Conservation (phyloP, 2,888 invertebrate genomes). For the Endomychus coccineus region DNA sequence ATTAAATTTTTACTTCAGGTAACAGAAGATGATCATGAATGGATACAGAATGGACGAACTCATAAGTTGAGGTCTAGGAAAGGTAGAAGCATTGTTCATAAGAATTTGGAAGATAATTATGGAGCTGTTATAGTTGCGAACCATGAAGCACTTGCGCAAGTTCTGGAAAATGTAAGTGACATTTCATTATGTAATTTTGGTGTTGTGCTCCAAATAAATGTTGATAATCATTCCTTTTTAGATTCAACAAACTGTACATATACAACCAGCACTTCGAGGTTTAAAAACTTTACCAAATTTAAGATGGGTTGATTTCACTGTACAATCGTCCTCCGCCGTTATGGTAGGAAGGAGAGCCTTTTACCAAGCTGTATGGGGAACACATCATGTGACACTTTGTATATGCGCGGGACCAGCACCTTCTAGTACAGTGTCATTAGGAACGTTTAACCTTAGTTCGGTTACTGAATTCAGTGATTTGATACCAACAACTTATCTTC, state of each 20-base stretch:
- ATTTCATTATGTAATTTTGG: neutral
- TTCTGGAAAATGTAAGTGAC: constrained; percentile 70
- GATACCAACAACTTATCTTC: constrained; percentile 61
- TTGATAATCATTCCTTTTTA: constrained; percentile 29
- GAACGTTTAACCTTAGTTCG: constrained; percentile 60
- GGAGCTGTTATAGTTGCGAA: constrained; percentile 84
- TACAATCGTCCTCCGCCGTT: constrained; percentile 44
- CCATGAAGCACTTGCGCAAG: constrained; percentile 82
- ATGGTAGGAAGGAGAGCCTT: constrained; percentile 65
- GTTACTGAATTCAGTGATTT: constrained; percentile 76
- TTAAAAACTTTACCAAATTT: constrained; percentile 66
- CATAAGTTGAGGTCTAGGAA: constrained; percentile 62
- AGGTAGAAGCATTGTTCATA: constrained; percentile 75
- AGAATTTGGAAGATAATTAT: constrained; percentile 82
- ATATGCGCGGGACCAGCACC: constrained; percentile 57
- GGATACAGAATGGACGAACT: constrained; percentile 42
- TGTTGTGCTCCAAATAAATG: constrained; percentile 7
- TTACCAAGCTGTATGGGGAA: constrained; percentile 70
- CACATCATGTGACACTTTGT: constrained; percentile 61
- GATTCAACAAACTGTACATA: constrained; percentile 63
- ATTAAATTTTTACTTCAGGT: constrained; percentile 41
- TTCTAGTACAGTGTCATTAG: constrained; percentile 46
- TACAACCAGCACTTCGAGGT: constrained; percentile 61
- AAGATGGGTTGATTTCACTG: constrained; percentile 65
- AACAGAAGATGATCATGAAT: constrained; percentile 48